Conservation (phyloP, 1,140 invertebrate species). For the Subanguina moxae region DNA sequence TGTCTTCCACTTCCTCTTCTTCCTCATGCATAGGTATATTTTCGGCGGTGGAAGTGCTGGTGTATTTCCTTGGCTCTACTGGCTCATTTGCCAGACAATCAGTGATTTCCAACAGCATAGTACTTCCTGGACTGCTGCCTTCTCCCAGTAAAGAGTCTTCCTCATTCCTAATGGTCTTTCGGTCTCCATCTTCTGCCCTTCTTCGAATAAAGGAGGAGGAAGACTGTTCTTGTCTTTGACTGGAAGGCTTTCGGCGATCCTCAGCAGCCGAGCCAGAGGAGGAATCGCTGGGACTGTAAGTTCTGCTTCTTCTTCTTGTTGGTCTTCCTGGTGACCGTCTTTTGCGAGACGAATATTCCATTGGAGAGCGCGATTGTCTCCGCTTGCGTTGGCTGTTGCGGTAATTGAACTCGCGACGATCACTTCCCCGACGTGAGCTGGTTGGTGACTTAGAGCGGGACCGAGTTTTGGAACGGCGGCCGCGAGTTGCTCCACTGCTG, state of each 20-base stretch:
- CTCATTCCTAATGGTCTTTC: background rate
- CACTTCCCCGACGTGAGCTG: background rate
- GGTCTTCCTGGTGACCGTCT: background rate
- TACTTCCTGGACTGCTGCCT: too few relatives aligned
- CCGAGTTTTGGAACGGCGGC: background rate
- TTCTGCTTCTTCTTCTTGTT: background rate
- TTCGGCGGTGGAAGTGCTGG: background rate
- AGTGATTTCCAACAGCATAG: too few relatives aligned
- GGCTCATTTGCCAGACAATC: too few relatives aligned
- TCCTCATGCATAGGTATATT: too few relatives aligned
- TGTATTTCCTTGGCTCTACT: background rate
- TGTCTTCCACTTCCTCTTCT: background rate
- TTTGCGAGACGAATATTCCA: background rate
- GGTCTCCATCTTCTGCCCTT: background rate
- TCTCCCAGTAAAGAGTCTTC: background rate
- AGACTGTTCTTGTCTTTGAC: too few relatives aligned
- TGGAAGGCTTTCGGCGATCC: background rate
- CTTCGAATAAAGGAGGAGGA: too few relatives aligned
- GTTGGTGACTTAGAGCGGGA: background rate
- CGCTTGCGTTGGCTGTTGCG: background rate
- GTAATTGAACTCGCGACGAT: background rate
- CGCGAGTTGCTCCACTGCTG: background rate
- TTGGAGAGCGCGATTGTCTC: background rate
- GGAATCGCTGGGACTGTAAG: background rate
- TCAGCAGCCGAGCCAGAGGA: background rate